These are phyloP conservation scores for Eulemur macaco DNA, from an alignment of 2,113 vertebrate species.

Conservation along the genomic window DNA sequence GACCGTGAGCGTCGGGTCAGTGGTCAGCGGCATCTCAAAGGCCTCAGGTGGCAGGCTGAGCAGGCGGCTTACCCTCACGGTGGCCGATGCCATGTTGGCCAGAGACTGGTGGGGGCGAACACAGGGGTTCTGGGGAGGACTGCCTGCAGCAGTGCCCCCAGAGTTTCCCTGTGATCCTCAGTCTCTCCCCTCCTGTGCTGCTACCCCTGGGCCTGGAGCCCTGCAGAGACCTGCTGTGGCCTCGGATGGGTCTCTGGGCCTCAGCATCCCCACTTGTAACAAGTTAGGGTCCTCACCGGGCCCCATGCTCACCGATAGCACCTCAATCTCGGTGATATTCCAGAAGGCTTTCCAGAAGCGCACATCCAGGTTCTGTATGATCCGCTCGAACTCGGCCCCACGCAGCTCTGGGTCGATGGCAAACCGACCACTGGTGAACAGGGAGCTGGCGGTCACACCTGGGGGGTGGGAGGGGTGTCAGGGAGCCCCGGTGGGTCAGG, in stretches of 20 bases:
- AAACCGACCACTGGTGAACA: conserved; percentile 93
- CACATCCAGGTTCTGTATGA: conserved; percentile 93
- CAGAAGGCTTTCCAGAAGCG: conserved; percentile 95
- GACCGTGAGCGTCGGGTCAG: conserved; percentile 85
- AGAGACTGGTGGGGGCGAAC: conserved; percentile 84
- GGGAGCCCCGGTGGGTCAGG: conserved; percentile 49
- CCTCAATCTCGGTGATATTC: conserved; percentile 93
- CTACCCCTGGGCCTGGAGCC: neutral
- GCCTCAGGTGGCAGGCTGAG: conserved; percentile 88
- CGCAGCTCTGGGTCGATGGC: conserved; percentile 93
- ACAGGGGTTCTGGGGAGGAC: neutral
- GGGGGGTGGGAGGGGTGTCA: neutral
- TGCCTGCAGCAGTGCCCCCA: neutral
- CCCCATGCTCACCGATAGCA: conserved; percentile 87
- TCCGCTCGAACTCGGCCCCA: conserved; percentile 91
- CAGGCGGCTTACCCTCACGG: conserved; percentile 90
- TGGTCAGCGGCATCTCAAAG: conserved; percentile 89
- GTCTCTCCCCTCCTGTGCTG: neutral
- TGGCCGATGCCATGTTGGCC: conserved; percentile 90
- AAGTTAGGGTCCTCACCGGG: neutral
- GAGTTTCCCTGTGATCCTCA: fast-evolving
- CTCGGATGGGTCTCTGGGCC: neutral
- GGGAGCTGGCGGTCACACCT: conserved; percentile 93
- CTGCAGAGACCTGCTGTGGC: neutral
- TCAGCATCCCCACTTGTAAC: neutral